Base-by-base conservation (phyloP, 2,888 invertebrate species). In the Oscheius sp. region DNA sequence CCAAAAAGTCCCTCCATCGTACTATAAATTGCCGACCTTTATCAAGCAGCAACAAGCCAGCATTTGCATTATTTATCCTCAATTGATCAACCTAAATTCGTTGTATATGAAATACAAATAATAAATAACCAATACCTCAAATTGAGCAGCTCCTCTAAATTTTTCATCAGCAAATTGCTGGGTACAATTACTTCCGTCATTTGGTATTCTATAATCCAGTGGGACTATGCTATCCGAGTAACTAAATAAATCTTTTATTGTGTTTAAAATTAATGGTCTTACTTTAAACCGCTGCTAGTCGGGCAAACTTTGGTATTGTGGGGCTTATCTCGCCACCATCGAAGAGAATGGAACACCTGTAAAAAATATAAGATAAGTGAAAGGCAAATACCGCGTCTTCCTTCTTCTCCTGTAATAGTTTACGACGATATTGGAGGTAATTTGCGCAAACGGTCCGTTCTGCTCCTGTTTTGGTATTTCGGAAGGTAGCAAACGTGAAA, bases 381-480 rank as follows among this genome's bases (percentile, higher is more conserved):
- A 49, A 16, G 6, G 9, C 1, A 49, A 69, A 56, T 18, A 81
- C 81, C 45, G 79, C 77, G 18, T 72, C 58, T 46, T 78, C 75
- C 21, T 68, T 53, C 12, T 61, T 68, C 12, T 55, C 53, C 3
- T 81, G 74, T 6, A 84, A 61, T 13, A 52, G 25, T 21, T 66
- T 43, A 5, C 12, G 73, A 35, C 71, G 58, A 72, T 76, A 87
- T 72, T 86, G 86, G 45, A 85, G 85, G 73, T 84, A 86, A 74
- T 86, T 86, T 55, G 76, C 84, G 71, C 86, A 86, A 9, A 83
- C 69, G 16, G 66, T 66, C 35, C 35, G 46, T 35, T 66, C 52
- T 2, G 16, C n/a, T 29, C 66, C 66, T 49, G 66, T 23, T 13
- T 25, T 9, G 1, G n/a, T 16, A 27, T 49, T 46, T 27, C 52